Evolutionary conservation across 2,888 invertebrate genomes (phyloP).

Genomic region (Linnaemya tessellans): DNA sequence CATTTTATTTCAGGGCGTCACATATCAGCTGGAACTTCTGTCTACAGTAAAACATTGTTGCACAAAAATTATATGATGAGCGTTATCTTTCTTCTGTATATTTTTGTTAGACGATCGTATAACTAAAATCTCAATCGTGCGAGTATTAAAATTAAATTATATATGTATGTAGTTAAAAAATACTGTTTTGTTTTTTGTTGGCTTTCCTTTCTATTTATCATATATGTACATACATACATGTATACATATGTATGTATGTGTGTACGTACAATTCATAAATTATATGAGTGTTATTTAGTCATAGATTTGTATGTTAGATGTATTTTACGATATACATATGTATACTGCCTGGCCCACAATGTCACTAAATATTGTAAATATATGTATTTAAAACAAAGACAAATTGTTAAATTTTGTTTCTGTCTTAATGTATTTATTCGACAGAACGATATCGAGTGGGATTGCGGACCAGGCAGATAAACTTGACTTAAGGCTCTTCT

Average conservation of each 20-base stretch:
- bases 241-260: too few relatives aligned
- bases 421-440: too few relatives aligned
- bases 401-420: too few relatives aligned
- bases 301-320: slow-evolving; percentile 48
- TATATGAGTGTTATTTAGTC: slow-evolving; percentile 68
- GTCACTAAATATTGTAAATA: too few relatives aligned
- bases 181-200: slow-evolving; percentile 36
- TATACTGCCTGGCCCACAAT: too few relatives aligned
- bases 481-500: too few relatives aligned
- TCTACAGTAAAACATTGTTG: slow-evolving; percentile 50
- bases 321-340: slow-evolving; percentile 7
- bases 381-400: too few relatives aligned
- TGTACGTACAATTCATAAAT: slow-evolving; percentile 31
- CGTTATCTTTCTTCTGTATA: slow-evolving; percentile 49
- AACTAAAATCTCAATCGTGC: slow-evolving; percentile 28
- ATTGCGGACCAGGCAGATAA: too few relatives aligned
- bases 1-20: slow-evolving; percentile 77
- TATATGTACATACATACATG: too few relatives aligned
- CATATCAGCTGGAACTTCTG: slow-evolving; percentile 75
- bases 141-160: slow-evolving; percentile 28
- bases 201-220: slow-evolving; percentile 4
- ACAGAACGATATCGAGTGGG: too few relatives aligned
- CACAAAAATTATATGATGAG: slow-evolving; percentile 24
- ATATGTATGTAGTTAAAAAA: slow-evolving; percentile 12
- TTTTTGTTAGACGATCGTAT: slow-evolving; percentile 45